Conservation (phyloP, 2,888 invertebrate species). For the Plusia festucae region DNA sequence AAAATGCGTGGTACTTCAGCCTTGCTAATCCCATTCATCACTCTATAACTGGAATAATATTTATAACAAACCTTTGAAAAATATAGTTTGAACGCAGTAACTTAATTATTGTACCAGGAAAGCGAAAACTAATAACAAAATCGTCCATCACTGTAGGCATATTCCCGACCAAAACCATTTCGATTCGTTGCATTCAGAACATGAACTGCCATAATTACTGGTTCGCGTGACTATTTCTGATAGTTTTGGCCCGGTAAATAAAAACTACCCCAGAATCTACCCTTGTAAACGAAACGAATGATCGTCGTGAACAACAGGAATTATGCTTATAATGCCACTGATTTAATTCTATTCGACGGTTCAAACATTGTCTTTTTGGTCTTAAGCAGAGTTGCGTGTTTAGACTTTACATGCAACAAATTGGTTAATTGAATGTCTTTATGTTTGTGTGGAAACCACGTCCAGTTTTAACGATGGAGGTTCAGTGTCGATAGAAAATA, state of each 20-base stretch:
- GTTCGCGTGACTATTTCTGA: slow-evolving; percentile 79
- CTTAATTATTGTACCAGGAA: slow-evolving; percentile 27
- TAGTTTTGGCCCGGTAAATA: slow-evolving; percentile 75
- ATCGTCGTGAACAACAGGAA: slow-evolving; percentile 55
- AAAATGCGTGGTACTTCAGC: too few species aligned
- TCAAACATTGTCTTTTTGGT: not conserved
- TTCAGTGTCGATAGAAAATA: not conserved
- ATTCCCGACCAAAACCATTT: slow-evolving; percentile 48
- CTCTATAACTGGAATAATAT: not conserved
- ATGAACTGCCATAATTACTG: slow-evolving; percentile 78
- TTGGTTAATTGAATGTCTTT: slow-evolving; percentile 1
- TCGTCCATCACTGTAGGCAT: slow-evolving; percentile 52
- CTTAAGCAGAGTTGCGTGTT: slow-evolving; percentile 2
- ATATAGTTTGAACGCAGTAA: not conserved
- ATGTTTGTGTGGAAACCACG: not conserved
- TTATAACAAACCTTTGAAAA: not conserved
- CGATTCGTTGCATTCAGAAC: slow-evolving; percentile 79
- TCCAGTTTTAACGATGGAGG: not conserved
- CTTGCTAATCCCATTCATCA: not conserved
- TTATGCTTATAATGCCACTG: slow-evolving; percentile 2
- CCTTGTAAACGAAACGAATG: slow-evolving; percentile 68
- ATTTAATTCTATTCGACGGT: not conserved
- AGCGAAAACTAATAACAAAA: slow-evolving; percentile 57
- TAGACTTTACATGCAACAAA: not conserved
- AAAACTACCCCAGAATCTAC: slow-evolving; percentile 67